Percentiles rank a stretch among this genome's conserved stretches.
Conservation (phyloP, 2,888 invertebrate genomes). For the Syrphus vitripennis region DNA sequence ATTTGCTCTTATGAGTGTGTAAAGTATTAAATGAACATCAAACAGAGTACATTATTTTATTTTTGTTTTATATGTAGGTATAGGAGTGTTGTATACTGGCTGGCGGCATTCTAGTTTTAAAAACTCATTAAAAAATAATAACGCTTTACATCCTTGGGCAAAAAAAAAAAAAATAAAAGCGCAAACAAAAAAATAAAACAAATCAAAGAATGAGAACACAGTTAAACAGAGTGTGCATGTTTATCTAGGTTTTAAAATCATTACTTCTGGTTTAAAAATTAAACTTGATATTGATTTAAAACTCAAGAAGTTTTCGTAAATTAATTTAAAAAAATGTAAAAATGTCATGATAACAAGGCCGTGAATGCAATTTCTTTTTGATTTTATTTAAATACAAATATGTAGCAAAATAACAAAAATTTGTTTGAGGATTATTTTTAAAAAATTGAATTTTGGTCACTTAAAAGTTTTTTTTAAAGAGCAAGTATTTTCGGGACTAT, state of each 20-base stretch:
- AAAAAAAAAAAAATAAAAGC: too few species aligned
- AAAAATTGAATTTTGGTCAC: too few species aligned
- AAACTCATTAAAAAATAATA: constrained; percentile 63
- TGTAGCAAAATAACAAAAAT: too few species aligned
- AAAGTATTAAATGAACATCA: constrained; percentile 10
- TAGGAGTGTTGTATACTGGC: background rate
- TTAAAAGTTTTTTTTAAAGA: too few species aligned
- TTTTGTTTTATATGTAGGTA: background rate
- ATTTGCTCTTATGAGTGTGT: background rate
- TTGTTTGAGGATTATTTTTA: too few species aligned
- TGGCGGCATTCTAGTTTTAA: constrained; percentile 23
- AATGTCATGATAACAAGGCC: too few species aligned
- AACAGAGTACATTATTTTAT: background rate
- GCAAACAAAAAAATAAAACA: constrained; percentile 26
- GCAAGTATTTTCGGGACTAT: too few species aligned
- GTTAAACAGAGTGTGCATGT: background rate
- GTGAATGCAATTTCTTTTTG: too few species aligned
- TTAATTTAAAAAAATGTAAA: too few species aligned
- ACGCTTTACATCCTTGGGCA: constrained; percentile 14
- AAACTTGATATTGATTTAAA: background rate
- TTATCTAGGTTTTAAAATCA: background rate
- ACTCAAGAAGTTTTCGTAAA: background rate
- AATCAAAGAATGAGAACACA: constrained; percentile 1
- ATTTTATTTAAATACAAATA: too few species aligned
- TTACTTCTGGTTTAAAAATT: background rate